Conservation (phyloP, 1,140 invertebrate genomes). For the Aporrectodea caliginosa region DNA sequence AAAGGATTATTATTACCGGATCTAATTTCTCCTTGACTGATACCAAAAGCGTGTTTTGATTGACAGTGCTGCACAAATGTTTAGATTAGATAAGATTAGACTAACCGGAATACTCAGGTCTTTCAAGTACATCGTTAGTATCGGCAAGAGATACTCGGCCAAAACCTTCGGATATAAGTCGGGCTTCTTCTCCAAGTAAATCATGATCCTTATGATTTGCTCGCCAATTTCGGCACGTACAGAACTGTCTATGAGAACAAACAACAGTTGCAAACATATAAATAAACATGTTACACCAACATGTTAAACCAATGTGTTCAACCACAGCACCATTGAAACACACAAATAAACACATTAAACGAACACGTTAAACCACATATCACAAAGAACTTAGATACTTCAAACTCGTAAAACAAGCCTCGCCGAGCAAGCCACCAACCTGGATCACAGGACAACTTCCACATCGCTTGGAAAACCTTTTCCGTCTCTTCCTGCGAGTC, state of each 20-base stretch:
- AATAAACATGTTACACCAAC: too few relatives aligned
- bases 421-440: constrained; percentile 49
- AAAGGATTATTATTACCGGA: too few relatives aligned
- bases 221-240: background rate
- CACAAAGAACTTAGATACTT: too few relatives aligned
- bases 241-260: background rate
- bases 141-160: constrained; percentile 60
- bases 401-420: too few relatives aligned
- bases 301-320: too few relatives aligned
- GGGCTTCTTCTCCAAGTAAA: background rate
- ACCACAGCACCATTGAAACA: too few relatives aligned
- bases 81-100: constrained; percentile 7
- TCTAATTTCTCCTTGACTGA: too few relatives aligned
- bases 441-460: constrained; percentile 55
- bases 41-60: too few relatives aligned
- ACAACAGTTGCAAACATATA: too few relatives aligned
- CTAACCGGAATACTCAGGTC: constrained; percentile 63
- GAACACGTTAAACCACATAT: too few relatives aligned
- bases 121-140: constrained; percentile 62
- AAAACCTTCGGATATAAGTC: constrained; percentile 56
- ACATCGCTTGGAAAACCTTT: constrained; percentile 54
- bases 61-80: too few relatives aligned
- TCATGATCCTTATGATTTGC: background rate
- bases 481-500: constrained; percentile 50
- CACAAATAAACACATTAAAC: too few relatives aligned